Evolutionary conservation across 2,797 vertebrate species (phyloP).

Genomic region (Oreortyx pictus): DNA sequence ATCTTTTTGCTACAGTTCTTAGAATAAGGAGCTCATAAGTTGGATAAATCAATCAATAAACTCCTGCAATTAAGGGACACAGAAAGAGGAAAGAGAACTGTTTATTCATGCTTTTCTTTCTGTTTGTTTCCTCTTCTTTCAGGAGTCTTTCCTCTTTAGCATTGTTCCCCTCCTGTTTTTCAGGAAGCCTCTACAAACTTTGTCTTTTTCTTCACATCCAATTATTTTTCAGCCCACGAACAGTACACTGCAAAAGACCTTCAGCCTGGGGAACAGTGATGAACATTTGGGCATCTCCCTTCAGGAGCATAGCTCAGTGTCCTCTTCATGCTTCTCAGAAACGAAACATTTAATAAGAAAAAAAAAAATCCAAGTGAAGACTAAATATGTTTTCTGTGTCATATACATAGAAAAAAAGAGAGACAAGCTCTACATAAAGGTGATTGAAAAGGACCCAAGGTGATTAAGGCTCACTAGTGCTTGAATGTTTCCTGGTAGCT

Average conservation of each 20-base stretch:
- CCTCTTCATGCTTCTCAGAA: conserved; percentile 13
- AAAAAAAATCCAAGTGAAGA: not conserved
- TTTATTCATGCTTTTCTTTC: fast-evolving
- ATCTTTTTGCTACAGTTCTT: not conserved
- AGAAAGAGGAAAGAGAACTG: not conserved
- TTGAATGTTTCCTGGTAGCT: conserved; percentile 44
- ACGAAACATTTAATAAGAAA: not conserved
- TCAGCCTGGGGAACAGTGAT: not conserved
- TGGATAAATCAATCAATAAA: not conserved
- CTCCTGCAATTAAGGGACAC: not conserved
- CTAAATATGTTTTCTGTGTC: conserved; percentile 32
- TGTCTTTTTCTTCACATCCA: not conserved
- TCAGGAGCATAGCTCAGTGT: not conserved
- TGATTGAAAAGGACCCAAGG: conserved; percentile 36
- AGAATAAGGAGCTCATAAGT: not conserved
- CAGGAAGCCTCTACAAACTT: not conserved
- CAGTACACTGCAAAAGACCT: not conserved
- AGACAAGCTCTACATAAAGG: conserved; percentile 8
- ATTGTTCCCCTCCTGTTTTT: not conserved
- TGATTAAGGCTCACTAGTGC: conserved; percentile 55
- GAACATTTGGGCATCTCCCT: not conserved
- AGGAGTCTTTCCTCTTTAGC: not conserved
- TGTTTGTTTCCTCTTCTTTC: not conserved
- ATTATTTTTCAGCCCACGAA: not conserved
- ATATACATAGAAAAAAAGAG: conserved; percentile 18